Conservation (phyloP, 1,140 invertebrate genomes). For the Yoshiicerus persimilis region DNA sequence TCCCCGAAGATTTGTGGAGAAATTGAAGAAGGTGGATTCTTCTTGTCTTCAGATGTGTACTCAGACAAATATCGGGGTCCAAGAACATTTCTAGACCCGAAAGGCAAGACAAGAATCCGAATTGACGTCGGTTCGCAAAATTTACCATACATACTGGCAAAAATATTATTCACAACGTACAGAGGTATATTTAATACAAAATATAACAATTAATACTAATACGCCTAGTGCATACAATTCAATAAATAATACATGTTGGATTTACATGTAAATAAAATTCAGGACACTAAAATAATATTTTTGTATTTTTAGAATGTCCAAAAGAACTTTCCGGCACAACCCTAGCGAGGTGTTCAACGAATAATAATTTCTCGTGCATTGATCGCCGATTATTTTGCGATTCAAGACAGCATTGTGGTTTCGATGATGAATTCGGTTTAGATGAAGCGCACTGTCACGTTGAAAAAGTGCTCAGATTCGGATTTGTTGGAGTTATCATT, state of each 20-base stretch:
- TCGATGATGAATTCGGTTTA: neutral
- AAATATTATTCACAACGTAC: conserved; percentile 5
- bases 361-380: neutral
- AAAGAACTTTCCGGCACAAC: neutral
- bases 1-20: neutral
- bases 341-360: neutral
- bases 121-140: neutral
- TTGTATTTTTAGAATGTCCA: neutral
- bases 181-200: neutral
- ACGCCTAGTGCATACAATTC: neutral
- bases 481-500: neutral
- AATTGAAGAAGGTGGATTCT: neutral
- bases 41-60: neutral
- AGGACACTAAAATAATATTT: neutral
- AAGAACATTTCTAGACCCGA: neutral
- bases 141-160: neutral
- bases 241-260: neutral
- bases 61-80: neutral
- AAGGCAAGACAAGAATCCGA: neutral
- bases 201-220: neutral
- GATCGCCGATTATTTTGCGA: neutral
- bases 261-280: too few species aligned
- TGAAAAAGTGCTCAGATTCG: neutral
- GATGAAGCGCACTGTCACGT: neutral
- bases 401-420: neutral